Conservation (phyloP, 2,113 vertebrate species). For the Antigone vipio region DNA sequence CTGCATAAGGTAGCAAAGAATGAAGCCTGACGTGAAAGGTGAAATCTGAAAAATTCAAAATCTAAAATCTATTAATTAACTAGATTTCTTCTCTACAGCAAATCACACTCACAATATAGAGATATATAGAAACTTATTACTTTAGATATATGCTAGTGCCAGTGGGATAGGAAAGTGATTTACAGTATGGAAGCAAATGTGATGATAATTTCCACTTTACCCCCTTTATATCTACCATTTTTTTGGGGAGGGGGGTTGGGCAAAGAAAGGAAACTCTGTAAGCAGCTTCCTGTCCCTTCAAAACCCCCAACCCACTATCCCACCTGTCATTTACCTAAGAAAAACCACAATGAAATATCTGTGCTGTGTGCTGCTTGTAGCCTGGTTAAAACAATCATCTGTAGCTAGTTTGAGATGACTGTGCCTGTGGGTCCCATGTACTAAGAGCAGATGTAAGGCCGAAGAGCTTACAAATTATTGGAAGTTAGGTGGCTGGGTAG, state of each 20-base stretch:
- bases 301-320: background rate
- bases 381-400: background rate
- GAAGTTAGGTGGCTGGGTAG: background rate
- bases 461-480: background rate
- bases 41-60: background rate
- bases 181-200: background rate
- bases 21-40: background rate
- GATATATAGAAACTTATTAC: background rate
- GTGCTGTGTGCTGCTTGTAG: background rate
- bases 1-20: accelerated
- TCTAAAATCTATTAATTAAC: background rate
- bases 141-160: background rate
- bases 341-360: background rate
- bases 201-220: background rate
- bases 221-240: background rate
- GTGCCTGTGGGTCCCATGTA: background rate
- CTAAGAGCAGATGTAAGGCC: background rate
- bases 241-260: background rate
- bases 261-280: background rate
- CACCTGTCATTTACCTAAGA: background rate
- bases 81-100: background rate
- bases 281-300: background rate
- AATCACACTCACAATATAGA: background rate
- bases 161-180: background rate
- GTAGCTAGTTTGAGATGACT: background rate